Evolutionary conservation across 2,888 invertebrate genomes (phyloP), one percentile per base, ranked within the genome.

Genomic region (Caenorhabditis sp.): DNA sequence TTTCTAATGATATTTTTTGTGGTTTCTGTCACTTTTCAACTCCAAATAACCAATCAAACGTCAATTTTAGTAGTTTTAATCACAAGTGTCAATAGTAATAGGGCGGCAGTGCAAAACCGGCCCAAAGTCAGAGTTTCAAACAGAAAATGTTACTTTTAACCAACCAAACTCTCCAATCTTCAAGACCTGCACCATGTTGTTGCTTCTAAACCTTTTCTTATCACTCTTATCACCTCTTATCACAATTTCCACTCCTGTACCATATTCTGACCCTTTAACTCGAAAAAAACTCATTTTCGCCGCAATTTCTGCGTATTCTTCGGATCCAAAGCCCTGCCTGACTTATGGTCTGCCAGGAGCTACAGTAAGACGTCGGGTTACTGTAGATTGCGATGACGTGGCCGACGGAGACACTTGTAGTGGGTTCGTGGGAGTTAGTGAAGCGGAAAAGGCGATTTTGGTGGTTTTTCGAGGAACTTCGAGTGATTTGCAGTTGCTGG

Each of bases 381-480:
- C 74, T 58, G 69, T 61, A 56, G 22, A 15, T 13, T 70, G 67
- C 58, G 65, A 67, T 26, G 50, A 58, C 13, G 35, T 40, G 37
- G 51, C 24, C 11, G 35, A 15, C 0, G 26, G 47, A 18, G 70
- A 68, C 40, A 68, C 47, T 37, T 86, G 85, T 50, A 69, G 71
- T n/a, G 87, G 82, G 18, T 84, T 69, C 58, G 79, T 80, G 5
- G 87, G 78, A 9, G 76, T 82, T 22, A 64, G 64, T 55, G 62
- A 74, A 50, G 37, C 56, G 13, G 83, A 81, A 11, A 53, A 72
- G 20, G 83, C 84, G 28, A 81, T 87, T 53, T 56, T 86, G 35
- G 56, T 87, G 24, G 79, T 83, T 8, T 84, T 71, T 26, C 26
- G 87, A 32, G 87, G 87, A 2, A 74, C 85, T 0, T 76, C 69